Conservation (phyloP, 1,140 invertebrate species). For the Diachasmimorpha longicaudata region DNA sequence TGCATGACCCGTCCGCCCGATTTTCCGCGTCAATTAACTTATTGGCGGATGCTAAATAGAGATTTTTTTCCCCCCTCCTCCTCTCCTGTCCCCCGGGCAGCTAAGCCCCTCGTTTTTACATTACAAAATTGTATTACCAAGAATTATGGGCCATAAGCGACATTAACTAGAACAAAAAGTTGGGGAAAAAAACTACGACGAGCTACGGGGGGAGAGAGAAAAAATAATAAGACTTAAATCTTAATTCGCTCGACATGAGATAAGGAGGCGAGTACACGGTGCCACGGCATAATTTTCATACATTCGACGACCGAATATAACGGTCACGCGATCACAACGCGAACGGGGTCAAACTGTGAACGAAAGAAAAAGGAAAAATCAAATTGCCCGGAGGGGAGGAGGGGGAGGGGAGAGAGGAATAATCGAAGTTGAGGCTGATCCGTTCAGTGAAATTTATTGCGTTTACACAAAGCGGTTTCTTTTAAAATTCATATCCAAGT, state of each 20-base stretch:
- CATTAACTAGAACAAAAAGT: background rate
- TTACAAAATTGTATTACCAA: background rate
- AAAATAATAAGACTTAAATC: conserved; percentile 13
- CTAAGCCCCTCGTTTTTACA: background rate
- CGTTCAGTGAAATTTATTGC: background rate
- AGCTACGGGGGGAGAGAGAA: background rate
- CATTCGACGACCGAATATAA: conserved; percentile 13
- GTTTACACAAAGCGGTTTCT: background rate
- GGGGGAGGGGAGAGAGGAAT: too few relatives aligned
- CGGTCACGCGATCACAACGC: conserved; percentile 21
- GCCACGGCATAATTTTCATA: conserved; percentile 23
- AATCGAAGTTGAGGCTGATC: background rate
- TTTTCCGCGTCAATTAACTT: conserved; percentile 28
- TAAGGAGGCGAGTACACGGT: conserved; percentile 2
- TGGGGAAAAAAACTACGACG: background rate
- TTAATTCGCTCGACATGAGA: conserved; percentile 5
- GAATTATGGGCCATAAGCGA: background rate
- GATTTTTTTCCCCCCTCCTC: background rate
- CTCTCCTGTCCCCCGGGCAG: background rate
- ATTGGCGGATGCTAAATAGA: conserved; percentile 24
- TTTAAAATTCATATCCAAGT: too few relatives aligned
- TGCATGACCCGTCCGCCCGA: conserved; percentile 26
- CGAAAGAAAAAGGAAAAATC: conserved; percentile 8
- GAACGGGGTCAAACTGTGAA: conserved; percentile 17
- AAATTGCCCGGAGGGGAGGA: background rate